Base-by-base conservation (phyloP, 1,140 invertebrate genomes). In the Hirudo medicinalis region DNA sequence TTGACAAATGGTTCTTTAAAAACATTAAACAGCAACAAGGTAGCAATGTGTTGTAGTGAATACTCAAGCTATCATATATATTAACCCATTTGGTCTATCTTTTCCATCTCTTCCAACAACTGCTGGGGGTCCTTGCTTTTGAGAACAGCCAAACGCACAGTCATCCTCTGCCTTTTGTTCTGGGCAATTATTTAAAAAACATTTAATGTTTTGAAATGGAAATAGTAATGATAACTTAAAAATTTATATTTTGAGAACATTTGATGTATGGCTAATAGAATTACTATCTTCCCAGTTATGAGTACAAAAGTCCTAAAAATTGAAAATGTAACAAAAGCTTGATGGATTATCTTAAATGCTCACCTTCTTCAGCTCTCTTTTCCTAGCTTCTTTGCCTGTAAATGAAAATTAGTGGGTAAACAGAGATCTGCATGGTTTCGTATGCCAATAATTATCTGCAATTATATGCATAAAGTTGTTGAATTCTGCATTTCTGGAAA, bases 61-160 rank as follows among this genome's bases (percentile, higher is more conserved):
- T n/a, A n/a, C 25, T 68, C 57, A 49, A 49, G 70, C 22, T 57
- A 43, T 20, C 32, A 36, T 36, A 36, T 36, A 49, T 49, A 49
- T 49, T 49, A 49, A 94, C 91, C 92, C 91, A 97, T 95, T 86
- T 92, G 89, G 87, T 97, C 94, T 79, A 97, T 94, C 83, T 95
- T 92, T 81, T 97, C 93, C 85, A 97, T 88, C 84, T 97, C 94
- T 80, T 91, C 88, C 49, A 98, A 86, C 70, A 98, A 88, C 81
- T 94, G 91, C 72, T 88, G 84, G 13, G 94, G 94, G 87, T 97
- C 94, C 86, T 97, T 97, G 79, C 94, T 93, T 86, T 97, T 97
- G 0, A 97, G 84, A n/a, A 97, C 94, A 71, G 94, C 92, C 72
- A 92, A 91, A 77, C 94, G 83, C 3, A 97, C 95, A 84, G 95